Percentiles rank a stretch among this genome's conserved stretches.
Conservation (phyloP, 2,888 invertebrate species). For the Diadegma fenestrale region DNA sequence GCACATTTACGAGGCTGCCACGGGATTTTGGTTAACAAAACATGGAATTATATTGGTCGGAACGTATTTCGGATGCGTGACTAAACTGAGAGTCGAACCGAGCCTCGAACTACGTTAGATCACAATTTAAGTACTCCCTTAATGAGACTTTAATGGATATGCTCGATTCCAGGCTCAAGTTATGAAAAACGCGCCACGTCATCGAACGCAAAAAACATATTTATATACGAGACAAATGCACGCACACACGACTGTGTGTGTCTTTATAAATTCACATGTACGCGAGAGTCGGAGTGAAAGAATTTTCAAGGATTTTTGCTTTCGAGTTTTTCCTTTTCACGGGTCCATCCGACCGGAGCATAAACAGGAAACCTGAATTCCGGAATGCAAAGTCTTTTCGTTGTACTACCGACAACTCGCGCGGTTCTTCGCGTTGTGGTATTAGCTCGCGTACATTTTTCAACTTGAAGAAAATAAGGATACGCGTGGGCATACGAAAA, state of each 20-base stretch:
- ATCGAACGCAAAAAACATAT: constrained; percentile 33
- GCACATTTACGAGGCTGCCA: background rate
- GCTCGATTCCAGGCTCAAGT: constrained; percentile 58
- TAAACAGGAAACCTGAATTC: constrained; percentile 37
- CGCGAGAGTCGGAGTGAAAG: constrained; percentile 43
- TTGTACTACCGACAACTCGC: constrained; percentile 1
- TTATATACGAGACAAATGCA: background rate
- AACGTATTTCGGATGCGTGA: constrained; percentile 61
- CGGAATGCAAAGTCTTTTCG: constrained; percentile 52
- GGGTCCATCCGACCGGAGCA: constrained; percentile 19
- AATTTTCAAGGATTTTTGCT: constrained; percentile 62
- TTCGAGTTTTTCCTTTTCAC: constrained; percentile 33
- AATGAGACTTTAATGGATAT: constrained; percentile 71
- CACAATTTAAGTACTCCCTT: constrained; percentile 61
- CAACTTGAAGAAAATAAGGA: constrained; percentile 2
- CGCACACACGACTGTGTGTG: background rate
- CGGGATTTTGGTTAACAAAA: constrained; percentile 41
- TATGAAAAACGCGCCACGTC: constrained; percentile 63
- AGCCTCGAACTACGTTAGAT: constrained; percentile 48
- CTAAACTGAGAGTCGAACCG: constrained; percentile 54
- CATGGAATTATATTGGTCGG: constrained; percentile 31
- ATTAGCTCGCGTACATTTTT: background rate
- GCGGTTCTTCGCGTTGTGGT: background rate
- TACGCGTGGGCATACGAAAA: constrained; percentile 8
- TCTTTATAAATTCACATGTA: constrained; percentile 8